A percentile compares a stretch with the other conserved stretches of the same genome.
phyloP scores from a whole-genome alignment of 2,113 vertebrate species.

The Tachysurus fulvidraco region DNA sequence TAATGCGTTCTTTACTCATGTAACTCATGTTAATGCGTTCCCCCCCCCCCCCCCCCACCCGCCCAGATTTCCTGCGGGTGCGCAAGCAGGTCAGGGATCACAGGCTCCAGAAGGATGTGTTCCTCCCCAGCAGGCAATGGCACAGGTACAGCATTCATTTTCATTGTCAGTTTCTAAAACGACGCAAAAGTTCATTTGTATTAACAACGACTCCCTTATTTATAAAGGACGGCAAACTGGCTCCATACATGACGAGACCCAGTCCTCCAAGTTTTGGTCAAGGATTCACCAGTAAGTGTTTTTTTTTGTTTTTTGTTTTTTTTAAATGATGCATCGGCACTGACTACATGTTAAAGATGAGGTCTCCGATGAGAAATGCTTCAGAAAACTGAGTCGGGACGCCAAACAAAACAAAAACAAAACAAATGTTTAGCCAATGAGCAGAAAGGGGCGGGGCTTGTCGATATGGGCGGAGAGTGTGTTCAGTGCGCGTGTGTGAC shows the following conservation, averaged over 20 bases:
- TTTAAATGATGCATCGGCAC: background rate
- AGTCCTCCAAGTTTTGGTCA: conserved; percentile 88
- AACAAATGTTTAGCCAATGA: too few species aligned
- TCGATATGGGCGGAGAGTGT: too few species aligned
- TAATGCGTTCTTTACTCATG: background rate
- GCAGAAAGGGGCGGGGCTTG: too few species aligned
- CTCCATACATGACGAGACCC: conserved; percentile 83
- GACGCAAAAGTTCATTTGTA: background rate
- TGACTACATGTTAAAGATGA: conserved; percentile 38
- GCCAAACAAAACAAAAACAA: too few species aligned
- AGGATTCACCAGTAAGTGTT: conserved; percentile 90
- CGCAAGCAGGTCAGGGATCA: conserved; percentile 69
- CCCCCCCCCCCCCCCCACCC: too few species aligned
- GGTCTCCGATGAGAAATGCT: too few species aligned
- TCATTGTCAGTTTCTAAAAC: background rate
- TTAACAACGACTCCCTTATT: background rate
- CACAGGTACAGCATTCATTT: conserved; percentile 75
- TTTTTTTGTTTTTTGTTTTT: too few species aligned
- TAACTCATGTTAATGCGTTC: background rate
- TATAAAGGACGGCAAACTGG: conserved; percentile 82
- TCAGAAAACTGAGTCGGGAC: too few species aligned
- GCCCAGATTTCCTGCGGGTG: conserved; percentile 82
- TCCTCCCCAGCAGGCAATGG: conserved; percentile 77
- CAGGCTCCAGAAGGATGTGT: conserved; percentile 71
- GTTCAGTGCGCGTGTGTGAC: too few species aligned